phyloP scores from a whole-genome alignment of 2,888 invertebrate species.

The Alitta virens region DNA sequence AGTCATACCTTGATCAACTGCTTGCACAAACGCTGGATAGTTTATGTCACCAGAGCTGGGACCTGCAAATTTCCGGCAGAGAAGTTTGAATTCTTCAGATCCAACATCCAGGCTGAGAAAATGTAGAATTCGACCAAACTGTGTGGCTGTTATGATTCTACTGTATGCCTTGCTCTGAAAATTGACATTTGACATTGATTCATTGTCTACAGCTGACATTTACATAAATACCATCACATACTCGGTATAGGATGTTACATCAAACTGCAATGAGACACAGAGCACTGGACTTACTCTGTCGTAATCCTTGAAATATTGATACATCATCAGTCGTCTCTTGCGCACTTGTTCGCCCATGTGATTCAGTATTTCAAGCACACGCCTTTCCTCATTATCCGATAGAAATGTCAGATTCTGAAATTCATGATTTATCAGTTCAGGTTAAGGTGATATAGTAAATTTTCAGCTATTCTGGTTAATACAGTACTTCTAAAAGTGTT shows the following conservation, averaged over 20 bases:
- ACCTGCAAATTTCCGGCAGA: slow-evolving; percentile 54
- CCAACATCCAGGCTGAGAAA: slow-evolving; percentile 52
- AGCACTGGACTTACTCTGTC: too few relatives aligned
- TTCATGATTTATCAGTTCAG: too few relatives aligned
- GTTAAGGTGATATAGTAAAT: too few relatives aligned
- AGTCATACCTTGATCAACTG: slow-evolving; percentile 51
- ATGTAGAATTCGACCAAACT: slow-evolving; percentile 55
- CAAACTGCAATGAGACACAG: too few relatives aligned
- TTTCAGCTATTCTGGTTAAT: too few relatives aligned
- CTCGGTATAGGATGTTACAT: too few relatives aligned
- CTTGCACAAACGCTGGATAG: slow-evolving; percentile 57
- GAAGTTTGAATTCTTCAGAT: slow-evolving; percentile 49
- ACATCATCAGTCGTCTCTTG: slow-evolving; percentile 51
- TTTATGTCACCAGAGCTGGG: slow-evolving; percentile 54
- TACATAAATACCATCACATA: too few relatives aligned
- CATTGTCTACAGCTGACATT: too few relatives aligned
- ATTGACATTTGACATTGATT: too few relatives aligned
- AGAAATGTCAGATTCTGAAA: slow-evolving; percentile 45
- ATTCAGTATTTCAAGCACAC: slow-evolving; percentile 38
- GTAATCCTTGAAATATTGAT: slow-evolving; percentile 57
- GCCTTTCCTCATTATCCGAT: slow-evolving; percentile 41
- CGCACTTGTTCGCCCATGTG: slow-evolving; percentile 46
- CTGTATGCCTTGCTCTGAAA: slow-evolving; percentile 54
- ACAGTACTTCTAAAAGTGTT: too few relatives aligned
- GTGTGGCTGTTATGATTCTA: slow-evolving; percentile 52